Evolutionary conservation across 23 tunicate genomes (phyloP), one percentile per base, ranked within the genome.

Genomic region (Halocynthia roretzi): DNA sequence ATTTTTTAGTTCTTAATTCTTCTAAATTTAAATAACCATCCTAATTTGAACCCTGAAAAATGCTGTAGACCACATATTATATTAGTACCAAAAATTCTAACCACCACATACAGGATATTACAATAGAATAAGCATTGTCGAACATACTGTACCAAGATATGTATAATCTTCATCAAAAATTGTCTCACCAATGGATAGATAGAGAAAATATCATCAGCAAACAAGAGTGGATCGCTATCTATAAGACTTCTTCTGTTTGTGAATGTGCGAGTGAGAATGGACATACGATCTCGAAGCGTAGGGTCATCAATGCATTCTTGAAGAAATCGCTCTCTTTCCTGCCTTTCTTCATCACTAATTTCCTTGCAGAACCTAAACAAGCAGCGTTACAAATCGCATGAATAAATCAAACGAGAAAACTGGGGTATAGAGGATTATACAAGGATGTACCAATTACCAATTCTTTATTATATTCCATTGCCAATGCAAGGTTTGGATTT

Each of bases 241-340:
- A 94, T 56, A 21, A 88, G 15, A 54, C 61, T 81, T 71, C 80
- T 80, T 57, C 91, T 76, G 90, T 94, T 94, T 14, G 77, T 53
- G 52, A 94, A 94, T 20, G 99, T 87, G 53, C 95, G 68, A 6
- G 99, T 94, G 48, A 94, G 70, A 21, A 94, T 94, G 12, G 99
- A 88, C 53, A 94, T 81, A 18, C 95, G 73, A 73, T 94, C 99
- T 10, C 91, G 80, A 7, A 94, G 72, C 7, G 87, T 88, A 6
- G 94, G 95, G 62, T 94, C 95, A 40, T 71, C 81, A 12, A 72
- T 85, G 77, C 91, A 85, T 73, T 94, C 99, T 56, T 73, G 74
- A 8, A 94, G 66, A 68, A 88, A 94, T 70, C 99, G 56, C 17
- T 84, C 83, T 71, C 70, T 53, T 76, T 94, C 99, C 69, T 94